Percentiles rank a stretch among this genome's conserved stretches.
Conservation (phyloP, 2,113 vertebrate species). For the Tiliqua scincoides region DNA sequence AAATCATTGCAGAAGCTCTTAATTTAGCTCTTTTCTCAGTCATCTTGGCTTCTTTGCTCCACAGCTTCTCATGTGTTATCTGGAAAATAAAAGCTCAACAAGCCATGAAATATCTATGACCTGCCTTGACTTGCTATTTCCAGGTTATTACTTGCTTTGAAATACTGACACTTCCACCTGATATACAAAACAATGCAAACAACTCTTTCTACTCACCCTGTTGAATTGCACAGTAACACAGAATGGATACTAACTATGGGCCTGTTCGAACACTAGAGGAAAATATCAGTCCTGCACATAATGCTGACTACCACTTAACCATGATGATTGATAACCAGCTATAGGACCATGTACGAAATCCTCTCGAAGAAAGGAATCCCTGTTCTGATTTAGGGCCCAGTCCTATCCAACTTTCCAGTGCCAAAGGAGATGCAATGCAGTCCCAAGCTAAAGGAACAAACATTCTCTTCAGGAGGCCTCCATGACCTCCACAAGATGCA, state of each 20-base stretch:
- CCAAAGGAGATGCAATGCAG: too few species aligned
- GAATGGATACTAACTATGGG: background rate
- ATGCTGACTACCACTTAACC: background rate
- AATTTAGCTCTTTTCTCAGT: background rate
- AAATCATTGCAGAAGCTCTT: background rate
- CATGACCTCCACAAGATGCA: too few species aligned
- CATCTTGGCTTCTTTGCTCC: conserved; percentile 9
- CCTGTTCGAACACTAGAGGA: background rate
- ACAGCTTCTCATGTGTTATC: background rate
- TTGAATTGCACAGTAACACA: background rate
- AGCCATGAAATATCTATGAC: background rate
- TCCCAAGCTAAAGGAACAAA: too few species aligned
- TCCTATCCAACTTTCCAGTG: too few species aligned
- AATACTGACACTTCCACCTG: accelerated
- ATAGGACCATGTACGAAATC: background rate
- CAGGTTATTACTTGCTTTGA: background rate
- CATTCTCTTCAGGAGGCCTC: too few species aligned
- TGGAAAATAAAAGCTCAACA: conserved; percentile 22
- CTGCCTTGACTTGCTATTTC: background rate
- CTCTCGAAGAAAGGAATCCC: background rate
- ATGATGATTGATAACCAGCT: background rate
- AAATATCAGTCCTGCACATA: background rate
- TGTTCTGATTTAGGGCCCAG: too few species aligned
- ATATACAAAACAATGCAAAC: background rate
- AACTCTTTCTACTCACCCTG: background rate